These are phyloP conservation scores for Lydus trimaculatus DNA, from an alignment of 2,888 invertebrate species.

Conservation along the genomic window DNA sequence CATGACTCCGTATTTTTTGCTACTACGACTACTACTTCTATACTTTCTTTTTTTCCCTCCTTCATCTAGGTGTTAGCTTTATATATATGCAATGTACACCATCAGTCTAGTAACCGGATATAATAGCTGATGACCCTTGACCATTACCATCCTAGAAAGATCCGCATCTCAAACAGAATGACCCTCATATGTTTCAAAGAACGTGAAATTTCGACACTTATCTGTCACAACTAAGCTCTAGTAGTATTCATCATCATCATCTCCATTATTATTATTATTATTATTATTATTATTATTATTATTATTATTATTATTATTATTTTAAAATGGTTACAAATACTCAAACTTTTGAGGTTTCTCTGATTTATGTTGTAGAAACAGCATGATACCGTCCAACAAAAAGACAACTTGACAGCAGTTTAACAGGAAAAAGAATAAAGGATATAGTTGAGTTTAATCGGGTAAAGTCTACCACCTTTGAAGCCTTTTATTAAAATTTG, in stretches of 20 bases:
- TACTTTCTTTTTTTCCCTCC: neutral
- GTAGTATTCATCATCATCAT: neutral
- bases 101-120: slow-evolving; percentile 23
- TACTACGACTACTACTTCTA: no score
- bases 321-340: neutral
- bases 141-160: slow-evolving; percentile 34
- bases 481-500: neutral
- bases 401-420: slow-evolving; percentile 4
- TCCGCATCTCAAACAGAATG: slow-evolving; percentile 36
- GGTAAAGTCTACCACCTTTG: neutral
- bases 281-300: neutral
- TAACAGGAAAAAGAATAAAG: neutral
- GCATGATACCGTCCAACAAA: neutral
- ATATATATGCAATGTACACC: neutral
- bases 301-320: neutral
- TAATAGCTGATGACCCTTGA: slow-evolving; percentile 37
- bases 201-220: slow-evolving; percentile 40
- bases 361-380: neutral
- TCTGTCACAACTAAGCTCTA: slow-evolving; percentile 27
- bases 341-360: neutral
- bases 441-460: neutral
- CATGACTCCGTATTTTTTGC: neutral
- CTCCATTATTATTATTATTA: neutral
- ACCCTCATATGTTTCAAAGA: slow-evolving; percentile 36
- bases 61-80: neutral